Percentiles rank a stretch among this genome's conserved stretches.
Evolutionary conservation across 2,888 invertebrate species (phyloP).

Genomic region (Portevinia maculata): DNA sequence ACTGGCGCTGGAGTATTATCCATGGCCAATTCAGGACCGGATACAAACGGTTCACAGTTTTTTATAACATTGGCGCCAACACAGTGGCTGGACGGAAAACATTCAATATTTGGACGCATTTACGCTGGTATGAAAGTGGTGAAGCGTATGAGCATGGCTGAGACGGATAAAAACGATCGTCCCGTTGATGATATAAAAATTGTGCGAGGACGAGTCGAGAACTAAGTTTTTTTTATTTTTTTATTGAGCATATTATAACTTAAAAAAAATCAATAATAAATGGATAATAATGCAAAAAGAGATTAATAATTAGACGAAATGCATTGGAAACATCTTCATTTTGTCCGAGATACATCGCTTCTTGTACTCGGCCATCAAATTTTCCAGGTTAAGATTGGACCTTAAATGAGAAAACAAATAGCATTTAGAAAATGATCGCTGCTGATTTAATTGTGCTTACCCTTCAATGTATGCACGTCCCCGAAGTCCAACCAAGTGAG

Average conservation of each 20-base stretch:
- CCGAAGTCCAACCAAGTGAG: conserved; percentile 92
- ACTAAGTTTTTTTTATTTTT: conserved; percentile 61
- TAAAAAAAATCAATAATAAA: conserved; percentile 2
- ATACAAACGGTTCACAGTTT: conserved; percentile 99
- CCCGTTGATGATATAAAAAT: conserved; percentile 95
- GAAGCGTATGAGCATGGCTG: conserved; percentile 95
- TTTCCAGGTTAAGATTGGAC: conserved; percentile 77
- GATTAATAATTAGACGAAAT: conserved; percentile 85
- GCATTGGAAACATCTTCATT: conserved; percentile 86
- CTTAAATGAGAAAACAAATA: conserved; percentile 30
- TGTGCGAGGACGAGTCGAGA: conserved; percentile 84
- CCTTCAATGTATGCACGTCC: conserved; percentile 83
- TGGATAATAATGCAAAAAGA: no score
- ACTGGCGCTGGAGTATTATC: conserved; percentile 95
- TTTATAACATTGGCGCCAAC: conserved; percentile 98
- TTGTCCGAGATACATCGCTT: conserved; percentile 84
- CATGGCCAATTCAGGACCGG: conserved; percentile 99
- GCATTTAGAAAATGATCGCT: conserved; percentile 5
- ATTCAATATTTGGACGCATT: conserved; percentile 97
- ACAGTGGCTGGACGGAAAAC: conserved; percentile 99
- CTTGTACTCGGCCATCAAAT: conserved; percentile 84
- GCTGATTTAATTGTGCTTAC: conserved; percentile 76
- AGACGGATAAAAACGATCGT: conserved; percentile 95
- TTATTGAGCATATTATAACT: conserved; percentile 17
- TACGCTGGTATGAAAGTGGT: conserved; percentile 95